phyloP scores from a whole-genome alignment of 2,888 invertebrate genomes.

The Subacronicta megacephala region DNA sequence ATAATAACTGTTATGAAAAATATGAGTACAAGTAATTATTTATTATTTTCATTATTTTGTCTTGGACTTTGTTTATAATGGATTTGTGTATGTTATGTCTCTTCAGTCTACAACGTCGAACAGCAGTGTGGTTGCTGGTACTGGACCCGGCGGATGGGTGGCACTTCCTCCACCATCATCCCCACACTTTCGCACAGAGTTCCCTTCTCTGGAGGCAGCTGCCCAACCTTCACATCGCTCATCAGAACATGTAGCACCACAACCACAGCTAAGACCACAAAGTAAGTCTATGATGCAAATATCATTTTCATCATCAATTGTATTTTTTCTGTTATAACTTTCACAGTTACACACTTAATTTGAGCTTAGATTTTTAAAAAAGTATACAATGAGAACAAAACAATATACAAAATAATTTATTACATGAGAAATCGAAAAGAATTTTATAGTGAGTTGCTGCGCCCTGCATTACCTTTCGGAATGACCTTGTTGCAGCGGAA shows the following conservation, averaged over 20 bases:
- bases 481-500: constrained; percentile 89
- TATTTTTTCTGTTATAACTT: no score
- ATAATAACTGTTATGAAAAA: background rate
- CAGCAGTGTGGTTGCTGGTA: constrained; percentile 91
- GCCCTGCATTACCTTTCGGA: constrained; percentile 35
- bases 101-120: constrained; percentile 88
- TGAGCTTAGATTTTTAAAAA: no score
- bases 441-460: background rate
- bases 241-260: constrained; percentile 78
- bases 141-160: constrained; percentile 84
- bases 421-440: no score
- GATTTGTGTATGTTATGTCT: constrained; percentile 27
- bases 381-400: no score
- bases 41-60: no score
- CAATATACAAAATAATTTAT: no score
- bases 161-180: constrained; percentile 92
- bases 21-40: no score
- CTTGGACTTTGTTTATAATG: background rate
- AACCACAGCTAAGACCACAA: constrained; percentile 87
- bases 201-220: constrained; percentile 94
- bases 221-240: constrained; percentile 91
- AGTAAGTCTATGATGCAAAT: constrained; percentile 66
- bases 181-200: constrained; percentile 98
- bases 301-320: background rate
- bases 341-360: no score